Conservation (phyloP, 2,113 vertebrate species). For the Peromyscus californicus region DNA sequence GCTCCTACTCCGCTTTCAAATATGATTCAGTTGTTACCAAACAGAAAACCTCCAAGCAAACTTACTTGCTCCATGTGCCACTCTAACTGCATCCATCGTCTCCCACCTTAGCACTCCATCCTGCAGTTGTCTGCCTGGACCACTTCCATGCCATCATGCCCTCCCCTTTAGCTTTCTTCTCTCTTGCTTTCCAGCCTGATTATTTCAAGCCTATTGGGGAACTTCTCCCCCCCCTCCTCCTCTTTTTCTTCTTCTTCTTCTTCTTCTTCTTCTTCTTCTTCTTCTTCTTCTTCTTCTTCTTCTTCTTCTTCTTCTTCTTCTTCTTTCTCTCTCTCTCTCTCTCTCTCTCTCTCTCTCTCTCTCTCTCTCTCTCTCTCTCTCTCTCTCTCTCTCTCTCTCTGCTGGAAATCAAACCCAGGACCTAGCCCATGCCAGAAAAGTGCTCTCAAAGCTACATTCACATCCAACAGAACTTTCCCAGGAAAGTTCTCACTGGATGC, state of each 20-base stretch:
- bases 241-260: too few relatives aligned
- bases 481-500: not conserved
- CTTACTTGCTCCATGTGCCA: not conserved
- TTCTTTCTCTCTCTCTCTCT: not conserved
- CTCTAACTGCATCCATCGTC: not conserved
- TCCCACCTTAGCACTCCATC: too few relatives aligned
- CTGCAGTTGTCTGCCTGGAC: not conserved
- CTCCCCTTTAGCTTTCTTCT: not conserved
- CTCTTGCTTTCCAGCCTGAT: not conserved
- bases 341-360: not conserved
- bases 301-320: accelerated
- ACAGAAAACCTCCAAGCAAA: not conserved
- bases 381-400: not conserved
- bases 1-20: not conserved
- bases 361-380: too few relatives aligned
- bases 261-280: too few relatives aligned
- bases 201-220: not conserved
- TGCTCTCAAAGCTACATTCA: not conserved
- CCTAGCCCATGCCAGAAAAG: not conserved
- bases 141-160: not conserved
- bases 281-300: not conserved
- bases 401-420: not conserved
- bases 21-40: not conserved
- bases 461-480: not conserved
- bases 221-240: not conserved